Evolutionary conservation across 2,797 vertebrate genomes (phyloP), one percentile per base, ranked within the genome.

Genomic region (Adrianichthys oophorus): DNA sequence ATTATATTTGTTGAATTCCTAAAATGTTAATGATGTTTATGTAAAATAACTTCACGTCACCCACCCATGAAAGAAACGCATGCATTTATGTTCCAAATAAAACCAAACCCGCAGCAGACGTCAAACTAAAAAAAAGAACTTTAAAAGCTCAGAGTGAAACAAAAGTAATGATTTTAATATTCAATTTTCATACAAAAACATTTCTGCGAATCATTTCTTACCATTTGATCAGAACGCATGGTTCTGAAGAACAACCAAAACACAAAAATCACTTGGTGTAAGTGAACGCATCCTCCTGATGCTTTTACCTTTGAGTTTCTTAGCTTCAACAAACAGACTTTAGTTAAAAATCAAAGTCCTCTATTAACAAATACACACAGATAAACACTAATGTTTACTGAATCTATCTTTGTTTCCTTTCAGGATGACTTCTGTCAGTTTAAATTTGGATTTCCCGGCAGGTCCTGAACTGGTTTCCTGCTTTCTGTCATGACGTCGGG

Each of bases 91-190:
- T 26, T 32, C 29, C 8, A 32, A 8, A 32, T 32, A 32, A 32
- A 32, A 32, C 8, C 8, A 32, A 32, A 32, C 29, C 8, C 0
- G 10, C 29, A 32, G 8, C 8, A 32, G 7, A 26, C 24, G 24
- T 4, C 5, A 26, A 21, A 21, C 19, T 7, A 12, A 32, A 32
- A 32, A 32, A 7, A 32, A 7, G 7, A 12, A 10, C 10, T 32
- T 6, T 58, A 68, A 52, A 72, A 62, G 52, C 52, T 5, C 23
- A 69, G 4, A 19, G 10, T 7, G 4, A 66, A 41, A 59, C 52
- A 56, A 13, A 10, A 54, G 52, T 74, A 76, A 74, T 29, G 62
- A 53, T 72, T 87, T 89, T 85, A 86, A 85, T 89, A 66, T 82
- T 68, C 56, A 51, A 68, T 83, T 56, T 81, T 73, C 70, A 68